A percentile compares a stretch with the other conserved stretches of the same genome.
Conservation (phyloP, 2,888 invertebrate genomes). For the Agrotis exclamationis region DNA sequence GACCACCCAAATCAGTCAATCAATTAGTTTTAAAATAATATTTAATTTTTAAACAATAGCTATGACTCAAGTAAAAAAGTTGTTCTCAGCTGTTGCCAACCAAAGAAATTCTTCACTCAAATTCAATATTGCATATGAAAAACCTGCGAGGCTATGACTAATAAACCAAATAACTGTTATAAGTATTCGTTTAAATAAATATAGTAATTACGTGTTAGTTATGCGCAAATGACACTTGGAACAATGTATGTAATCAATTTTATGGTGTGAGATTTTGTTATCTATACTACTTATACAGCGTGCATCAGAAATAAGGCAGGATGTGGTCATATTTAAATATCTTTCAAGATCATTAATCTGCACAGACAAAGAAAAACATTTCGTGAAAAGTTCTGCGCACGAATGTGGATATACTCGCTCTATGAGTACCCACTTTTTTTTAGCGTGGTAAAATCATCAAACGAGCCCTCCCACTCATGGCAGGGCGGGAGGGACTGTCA, state of each 20-base stretch:
- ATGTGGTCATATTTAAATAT: too few species aligned
- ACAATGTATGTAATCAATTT: constrained; percentile 50
- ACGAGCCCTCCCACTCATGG: too few species aligned
- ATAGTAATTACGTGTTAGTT: constrained; percentile 50
- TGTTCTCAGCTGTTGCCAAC: not conserved
- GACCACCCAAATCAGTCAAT: too few species aligned
- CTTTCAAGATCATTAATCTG: too few species aligned
- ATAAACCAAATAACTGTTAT: constrained; percentile 23
- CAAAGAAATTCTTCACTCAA: not conserved
- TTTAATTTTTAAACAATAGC: not conserved
- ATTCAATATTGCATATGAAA: constrained; percentile 1
- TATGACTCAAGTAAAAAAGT: not conserved
- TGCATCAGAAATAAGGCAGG: too few species aligned
- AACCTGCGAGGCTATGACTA: not conserved
- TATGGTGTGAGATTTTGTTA: constrained; percentile 54
- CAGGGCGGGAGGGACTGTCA: too few species aligned
- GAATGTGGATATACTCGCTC: too few species aligned
- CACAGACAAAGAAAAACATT: too few species aligned
- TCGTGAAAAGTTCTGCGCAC: too few species aligned
- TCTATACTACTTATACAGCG: constrained; percentile 3
- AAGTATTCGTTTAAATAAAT: constrained; percentile 48
- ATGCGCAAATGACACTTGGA: constrained; percentile 41
- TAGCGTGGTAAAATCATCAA: too few species aligned
- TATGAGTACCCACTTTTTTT: too few species aligned
- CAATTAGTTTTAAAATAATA: not conserved